Base-by-base conservation (phyloP, 2,888 invertebrate genomes). In the Autographa gamma region DNA sequence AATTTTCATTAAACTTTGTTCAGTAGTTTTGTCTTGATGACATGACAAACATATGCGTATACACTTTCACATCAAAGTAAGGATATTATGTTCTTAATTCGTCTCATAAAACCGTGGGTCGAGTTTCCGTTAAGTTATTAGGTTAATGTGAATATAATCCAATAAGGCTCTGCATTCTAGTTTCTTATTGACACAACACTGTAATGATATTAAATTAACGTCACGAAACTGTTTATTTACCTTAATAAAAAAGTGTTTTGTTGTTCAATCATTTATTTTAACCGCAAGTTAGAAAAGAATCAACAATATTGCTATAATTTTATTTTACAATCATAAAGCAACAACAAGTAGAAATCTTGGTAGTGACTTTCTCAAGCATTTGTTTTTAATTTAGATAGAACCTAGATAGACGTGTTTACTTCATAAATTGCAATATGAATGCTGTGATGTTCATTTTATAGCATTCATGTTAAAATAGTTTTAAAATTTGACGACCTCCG, bases 381-480 rank as follows among this genome's bases (percentile, higher is more conserved):
- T 69, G 68, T 77, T 77, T 80, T 73, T 79, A 77, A 80, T 84
- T 82, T 74, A 79, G 69, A 80, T 61, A 65, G 60, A 81, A 80
- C 75, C 80, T 74, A 75, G 78, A 75, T 80, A 77, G 62, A 66
- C 63, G 60, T 75, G 70, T 77, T 81, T 52, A 64, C 60, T 76
- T 74, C 48, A 69, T 72, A 81, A 82, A 86, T 84, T 82, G 84
- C 81, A 74, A 82, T 84, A 82, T 85, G 83, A 85, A 88, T 85
- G 83, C 79, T 68, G 82, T 83, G 77, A 85, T 80, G 77, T 74
- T 76, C 72, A 62, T 79, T 85, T 81, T 77, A 77, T 78, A 69
- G 75, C 63, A 71, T 79, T 77, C 81, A 85, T 81, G 77, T 66
- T 67, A 74, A 58, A 60, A 16, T 77, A 64, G 70, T 74, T 41